Evolutionary conservation across 2,113 vertebrate species (phyloP).

Genomic region (Clarias macrocephalus): DNA sequence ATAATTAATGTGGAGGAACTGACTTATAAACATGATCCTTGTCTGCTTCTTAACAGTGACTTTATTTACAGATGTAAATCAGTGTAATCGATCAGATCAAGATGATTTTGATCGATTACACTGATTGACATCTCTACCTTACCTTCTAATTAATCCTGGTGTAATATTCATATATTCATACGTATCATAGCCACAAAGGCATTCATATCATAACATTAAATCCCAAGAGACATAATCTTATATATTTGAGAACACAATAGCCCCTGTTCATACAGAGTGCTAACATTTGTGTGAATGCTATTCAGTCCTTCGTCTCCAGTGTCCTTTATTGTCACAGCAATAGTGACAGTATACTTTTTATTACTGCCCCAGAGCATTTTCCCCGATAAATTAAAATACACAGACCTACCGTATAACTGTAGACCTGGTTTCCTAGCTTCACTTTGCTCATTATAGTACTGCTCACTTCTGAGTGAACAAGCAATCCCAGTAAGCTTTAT

Average conservation of each 20-base stretch:
- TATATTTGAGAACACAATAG: not conserved
- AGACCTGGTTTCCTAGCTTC: not conserved
- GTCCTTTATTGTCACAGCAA: slow-evolving; percentile 28
- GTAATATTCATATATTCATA: not conserved
- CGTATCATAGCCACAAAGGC: not conserved
- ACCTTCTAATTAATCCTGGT: slow-evolving; percentile 23
- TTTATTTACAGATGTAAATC: no score
- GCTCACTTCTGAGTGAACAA: slow-evolving; percentile 3
- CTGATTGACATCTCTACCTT: slow-evolving; percentile 21
- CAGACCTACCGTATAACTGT: not conserved
- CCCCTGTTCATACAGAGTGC: not conserved
- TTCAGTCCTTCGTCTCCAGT: not conserved
- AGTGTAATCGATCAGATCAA: not conserved
- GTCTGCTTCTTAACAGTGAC: slow-evolving; percentile 31
- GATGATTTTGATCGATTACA: slow-evolving; percentile 32
- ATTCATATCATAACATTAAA: not conserved
- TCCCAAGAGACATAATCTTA: not conserved
- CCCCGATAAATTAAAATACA: not conserved
- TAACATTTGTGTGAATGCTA: not conserved
- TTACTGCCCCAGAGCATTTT: slow-evolving; percentile 5
- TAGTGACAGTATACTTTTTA: slow-evolving; percentile 31
- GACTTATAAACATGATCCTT: slow-evolving; percentile 55
- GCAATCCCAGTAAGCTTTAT: not conserved
- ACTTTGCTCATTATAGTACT: slow-evolving; percentile 20
- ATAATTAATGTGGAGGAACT: slow-evolving; percentile 58